These are phyloP conservation scores for Coptodon bakossiorum DNA, from an alignment of 2,113 vertebrate genomes.

Conservation along the genomic window DNA sequence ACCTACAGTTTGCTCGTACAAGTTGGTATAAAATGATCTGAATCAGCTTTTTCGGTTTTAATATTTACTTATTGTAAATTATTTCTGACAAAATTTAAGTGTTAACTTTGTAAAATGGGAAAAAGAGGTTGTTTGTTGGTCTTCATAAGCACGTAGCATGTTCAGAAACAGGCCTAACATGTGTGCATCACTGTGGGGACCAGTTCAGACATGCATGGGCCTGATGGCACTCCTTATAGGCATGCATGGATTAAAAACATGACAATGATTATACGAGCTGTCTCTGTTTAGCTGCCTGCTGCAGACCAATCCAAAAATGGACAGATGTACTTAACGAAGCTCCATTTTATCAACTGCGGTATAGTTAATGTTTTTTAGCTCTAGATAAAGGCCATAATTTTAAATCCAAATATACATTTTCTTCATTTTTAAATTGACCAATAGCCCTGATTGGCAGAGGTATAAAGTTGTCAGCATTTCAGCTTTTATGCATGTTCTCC, in stretches of 20 bases:
- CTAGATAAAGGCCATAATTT: background rate
- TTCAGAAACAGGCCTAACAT: background rate
- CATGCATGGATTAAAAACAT: background rate
- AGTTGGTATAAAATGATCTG: background rate
- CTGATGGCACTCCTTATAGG: background rate
- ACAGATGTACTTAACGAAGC: background rate
- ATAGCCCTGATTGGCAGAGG: background rate
- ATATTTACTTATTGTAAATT: background rate
- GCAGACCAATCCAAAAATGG: background rate
- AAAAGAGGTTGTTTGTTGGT: background rate
- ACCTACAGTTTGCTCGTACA: accelerated
- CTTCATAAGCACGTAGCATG: background rate
- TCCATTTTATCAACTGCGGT: background rate
- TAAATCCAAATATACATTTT: background rate
- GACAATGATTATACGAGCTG: background rate
- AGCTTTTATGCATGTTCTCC: background rate
- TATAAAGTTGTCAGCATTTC: background rate
- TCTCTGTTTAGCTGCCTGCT: background rate
- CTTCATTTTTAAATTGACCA: background rate
- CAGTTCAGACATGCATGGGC: background rate
- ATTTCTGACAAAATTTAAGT: accelerated
- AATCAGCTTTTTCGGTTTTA: background rate
- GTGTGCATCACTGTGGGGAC: background rate
- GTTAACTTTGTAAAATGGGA: background rate
- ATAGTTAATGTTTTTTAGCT: background rate